Conservation (phyloP, 2,888 invertebrate species). For the Agonopterix subpropinquella region DNA sequence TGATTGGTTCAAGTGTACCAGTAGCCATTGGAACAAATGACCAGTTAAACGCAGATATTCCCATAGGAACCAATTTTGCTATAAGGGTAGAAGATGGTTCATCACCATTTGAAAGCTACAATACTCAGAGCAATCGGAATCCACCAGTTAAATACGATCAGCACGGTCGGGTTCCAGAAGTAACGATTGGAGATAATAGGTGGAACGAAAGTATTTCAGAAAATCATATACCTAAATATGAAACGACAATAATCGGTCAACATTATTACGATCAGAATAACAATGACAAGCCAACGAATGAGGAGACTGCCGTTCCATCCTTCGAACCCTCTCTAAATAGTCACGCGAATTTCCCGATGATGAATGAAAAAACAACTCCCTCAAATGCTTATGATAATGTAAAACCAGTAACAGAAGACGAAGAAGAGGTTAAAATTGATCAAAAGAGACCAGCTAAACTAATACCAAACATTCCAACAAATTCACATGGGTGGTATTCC, state of each 20-base stretch:
- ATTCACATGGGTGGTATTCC: constrained; percentile 69
- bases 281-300: constrained; percentile 8
- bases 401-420: constrained; percentile 39
- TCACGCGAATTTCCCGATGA: constrained; percentile 69
- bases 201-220: constrained; percentile 50
- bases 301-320: constrained; percentile 19
- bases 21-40: constrained; percentile 44
- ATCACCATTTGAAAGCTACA: constrained; percentile 23
- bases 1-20: constrained; percentile 54
- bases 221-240: constrained; percentile 11
- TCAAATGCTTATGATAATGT: constrained; percentile 19
- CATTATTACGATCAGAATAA: constrained; percentile 2
- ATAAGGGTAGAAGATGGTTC: constrained; percentile 62
- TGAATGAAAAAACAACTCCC: constrained; percentile 38
- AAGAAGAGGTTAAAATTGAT: constrained; percentile 31
- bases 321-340: constrained; percentile 46
- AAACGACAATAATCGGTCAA: constrained; percentile 19
- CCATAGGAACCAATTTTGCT: constrained; percentile 68
- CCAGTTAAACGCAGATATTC: constrained; percentile 60
- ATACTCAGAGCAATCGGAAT: constrained; percentile 38
- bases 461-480: constrained; percentile 57
- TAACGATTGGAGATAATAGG: constrained; percentile 45
- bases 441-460: constrained; percentile 48
- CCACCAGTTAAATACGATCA: constrained; percentile 32
- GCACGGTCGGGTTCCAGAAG: constrained; percentile 29